A percentile compares a stretch with the other conserved stretches of the same genome.
phyloP scores from a whole-genome alignment of 2,888 invertebrate genomes.

The Thera obeliscata region DNA sequence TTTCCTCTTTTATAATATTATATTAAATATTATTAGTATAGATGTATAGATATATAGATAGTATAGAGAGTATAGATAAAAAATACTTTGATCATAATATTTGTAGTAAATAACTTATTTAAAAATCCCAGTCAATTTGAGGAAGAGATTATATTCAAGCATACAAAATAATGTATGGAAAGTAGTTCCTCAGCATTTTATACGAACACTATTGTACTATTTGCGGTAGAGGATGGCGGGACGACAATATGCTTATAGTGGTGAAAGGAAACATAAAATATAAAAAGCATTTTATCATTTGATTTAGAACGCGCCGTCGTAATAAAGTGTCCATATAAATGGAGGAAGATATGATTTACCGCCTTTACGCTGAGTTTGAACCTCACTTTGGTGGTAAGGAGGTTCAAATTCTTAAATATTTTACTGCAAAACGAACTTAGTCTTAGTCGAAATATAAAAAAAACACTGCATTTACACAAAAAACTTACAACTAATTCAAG shows the following conservation, averaged over 20 bases:
- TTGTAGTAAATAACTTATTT: neutral
- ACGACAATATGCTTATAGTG: conserved; percentile 73
- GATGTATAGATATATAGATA: too few relatives aligned
- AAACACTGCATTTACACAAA: neutral
- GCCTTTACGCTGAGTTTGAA: conserved; percentile 70
- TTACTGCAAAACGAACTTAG: conserved; percentile 15
- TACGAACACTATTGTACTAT: conserved; percentile 29
- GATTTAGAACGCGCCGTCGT: conserved; percentile 81
- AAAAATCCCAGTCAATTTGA: neutral
- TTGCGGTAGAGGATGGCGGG: conserved; percentile 49
- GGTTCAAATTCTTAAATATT: conserved; percentile 61
- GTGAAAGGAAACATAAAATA: conserved; percentile 79
- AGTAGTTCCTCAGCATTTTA: conserved; percentile 10
- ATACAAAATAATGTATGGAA: conserved; percentile 22
- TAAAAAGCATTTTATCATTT: conserved; percentile 83
- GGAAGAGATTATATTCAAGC: neutral
- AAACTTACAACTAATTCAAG: too few relatives aligned
- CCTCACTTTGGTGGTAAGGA: conserved; percentile 59
- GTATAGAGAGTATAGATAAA: too few relatives aligned
- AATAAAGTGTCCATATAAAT: conserved; percentile 83
- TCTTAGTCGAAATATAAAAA: neutral
- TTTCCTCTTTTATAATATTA: too few relatives aligned
- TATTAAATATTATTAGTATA: too few relatives aligned
- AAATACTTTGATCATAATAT: too few relatives aligned
- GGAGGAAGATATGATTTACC: conserved; percentile 80